Conservation (phyloP, 2,797 vertebrate genomes). For the Hippopotamyrus pictus region DNA sequence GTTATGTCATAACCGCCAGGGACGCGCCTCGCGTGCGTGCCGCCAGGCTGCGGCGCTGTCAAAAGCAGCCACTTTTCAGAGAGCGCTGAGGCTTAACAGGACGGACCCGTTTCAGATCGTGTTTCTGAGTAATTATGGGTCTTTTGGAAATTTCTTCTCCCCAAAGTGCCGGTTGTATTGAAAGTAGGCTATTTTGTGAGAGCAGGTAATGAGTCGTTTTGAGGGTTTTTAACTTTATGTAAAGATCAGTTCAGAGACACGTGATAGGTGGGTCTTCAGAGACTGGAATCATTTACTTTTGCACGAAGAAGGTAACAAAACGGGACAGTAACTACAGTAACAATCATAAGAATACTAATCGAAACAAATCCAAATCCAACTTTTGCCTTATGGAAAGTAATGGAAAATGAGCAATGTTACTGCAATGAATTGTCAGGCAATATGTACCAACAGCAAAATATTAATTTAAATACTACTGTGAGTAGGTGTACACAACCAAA, state of each 20-base stretch:
- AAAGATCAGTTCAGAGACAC: neutral
- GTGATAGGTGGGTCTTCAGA: conserved; percentile 45
- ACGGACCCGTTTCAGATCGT: conserved; percentile 1
- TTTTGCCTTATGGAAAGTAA: conserved; percentile 32
- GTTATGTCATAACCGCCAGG: conserved; percentile 25
- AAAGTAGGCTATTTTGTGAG: neutral
- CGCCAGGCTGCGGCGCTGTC: neutral
- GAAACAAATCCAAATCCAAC: neutral
- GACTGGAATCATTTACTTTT: conserved; percentile 49
- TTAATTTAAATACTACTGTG: conserved; percentile 83
- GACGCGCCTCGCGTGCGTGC: neutral
- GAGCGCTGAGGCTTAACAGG: conserved; percentile 8
- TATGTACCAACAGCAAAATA: conserved; percentile 88
- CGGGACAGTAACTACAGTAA: neutral
- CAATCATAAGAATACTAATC: neutral
- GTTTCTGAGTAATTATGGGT: neutral
- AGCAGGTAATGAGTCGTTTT: neutral
- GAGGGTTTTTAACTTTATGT: neutral
- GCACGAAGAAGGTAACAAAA: neutral
- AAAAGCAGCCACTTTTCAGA: conserved; percentile 7
- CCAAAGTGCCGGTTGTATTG: neutral
- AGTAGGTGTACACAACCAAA: conserved; percentile 72
- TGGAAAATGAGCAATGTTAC: conserved; percentile 91
- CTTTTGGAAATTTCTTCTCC: conserved; percentile 5
- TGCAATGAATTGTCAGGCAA: conserved; percentile 91